Conservation (phyloP, 2,888 invertebrate species). For the Lathronympha strigana region DNA sequence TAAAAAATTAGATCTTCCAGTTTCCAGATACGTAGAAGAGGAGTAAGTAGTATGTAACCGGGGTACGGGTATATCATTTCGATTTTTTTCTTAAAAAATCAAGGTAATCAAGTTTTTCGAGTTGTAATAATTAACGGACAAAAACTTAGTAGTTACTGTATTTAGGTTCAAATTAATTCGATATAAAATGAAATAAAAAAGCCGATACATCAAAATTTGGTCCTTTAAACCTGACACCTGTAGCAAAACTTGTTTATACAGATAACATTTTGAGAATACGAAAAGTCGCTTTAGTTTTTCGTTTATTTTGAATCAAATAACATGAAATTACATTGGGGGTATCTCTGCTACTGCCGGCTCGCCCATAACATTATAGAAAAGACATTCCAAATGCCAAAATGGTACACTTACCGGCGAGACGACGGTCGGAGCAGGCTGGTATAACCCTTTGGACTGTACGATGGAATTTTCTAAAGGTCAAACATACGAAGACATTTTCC, state of each 20-base stretch:
- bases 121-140: too few species aligned
- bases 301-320: constrained; percentile 12
- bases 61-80: too few species aligned
- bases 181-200: background rate
- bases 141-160: too few species aligned
- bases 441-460: too few species aligned
- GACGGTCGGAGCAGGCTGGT: too few species aligned
- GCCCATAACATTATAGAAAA: constrained; percentile 5
- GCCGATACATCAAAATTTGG: background rate
- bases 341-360: constrained; percentile 18
- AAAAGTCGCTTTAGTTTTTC: background rate
- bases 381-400: background rate
- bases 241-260: background rate
- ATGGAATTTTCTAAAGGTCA: too few species aligned
- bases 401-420: background rate
- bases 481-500: too few species aligned
- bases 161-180: background rate
- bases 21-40: too few species aligned
- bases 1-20: too few species aligned
- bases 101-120: too few species aligned
- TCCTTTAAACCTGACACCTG: background rate
- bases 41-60: too few species aligned
- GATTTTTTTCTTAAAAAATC: too few species aligned
- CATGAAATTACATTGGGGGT: background rate
- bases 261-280: background rate